Evolutionary conservation across 2,113 vertebrate species (phyloP).

Genomic region (Ibidorhyncha struthersii): DNA sequence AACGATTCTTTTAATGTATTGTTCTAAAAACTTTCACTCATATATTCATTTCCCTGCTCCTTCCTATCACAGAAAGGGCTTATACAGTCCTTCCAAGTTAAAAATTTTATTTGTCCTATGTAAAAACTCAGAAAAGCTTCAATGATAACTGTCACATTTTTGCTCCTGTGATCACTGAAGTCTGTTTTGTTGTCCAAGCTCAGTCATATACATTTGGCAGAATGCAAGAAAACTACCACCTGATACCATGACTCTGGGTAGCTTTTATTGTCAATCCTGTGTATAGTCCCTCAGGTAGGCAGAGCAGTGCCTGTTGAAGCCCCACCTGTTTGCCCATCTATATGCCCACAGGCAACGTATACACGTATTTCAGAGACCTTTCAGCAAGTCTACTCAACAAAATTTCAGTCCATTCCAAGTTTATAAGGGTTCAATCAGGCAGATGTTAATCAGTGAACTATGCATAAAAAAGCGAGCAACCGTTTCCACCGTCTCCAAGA

Average conservation of each 20-base stretch:
- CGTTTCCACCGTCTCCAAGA: conserved; percentile 69
- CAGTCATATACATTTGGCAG: background rate
- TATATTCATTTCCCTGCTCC: background rate
- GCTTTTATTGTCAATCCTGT: background rate
- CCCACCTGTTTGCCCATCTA: background rate
- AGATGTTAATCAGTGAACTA: conserved; percentile 68
- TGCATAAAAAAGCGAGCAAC: conserved; percentile 68
- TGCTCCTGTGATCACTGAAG: background rate
- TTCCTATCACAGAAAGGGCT: background rate
- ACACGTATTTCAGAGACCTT: conserved; percentile 48
- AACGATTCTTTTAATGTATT: background rate
- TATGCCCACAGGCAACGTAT: background rate
- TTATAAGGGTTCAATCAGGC: conserved; percentile 66
- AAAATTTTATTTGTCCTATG: background rate
- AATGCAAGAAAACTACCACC: background rate
- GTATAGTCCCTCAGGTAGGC: background rate
- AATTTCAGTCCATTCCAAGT: conserved; percentile 56
- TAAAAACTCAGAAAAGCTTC: background rate
- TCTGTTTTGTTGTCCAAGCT: background rate
- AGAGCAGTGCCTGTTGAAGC: background rate
- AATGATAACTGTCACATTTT: background rate
- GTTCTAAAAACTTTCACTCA: background rate
- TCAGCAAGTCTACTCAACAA: conserved; percentile 53
- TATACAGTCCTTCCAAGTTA: background rate
- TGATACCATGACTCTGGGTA: background rate